A percentile compares a stretch with the other conserved stretches of the same genome.
phyloP scores from a whole-genome alignment of 1,140 invertebrate genomes.

The Drosophila subpulchrella region DNA sequence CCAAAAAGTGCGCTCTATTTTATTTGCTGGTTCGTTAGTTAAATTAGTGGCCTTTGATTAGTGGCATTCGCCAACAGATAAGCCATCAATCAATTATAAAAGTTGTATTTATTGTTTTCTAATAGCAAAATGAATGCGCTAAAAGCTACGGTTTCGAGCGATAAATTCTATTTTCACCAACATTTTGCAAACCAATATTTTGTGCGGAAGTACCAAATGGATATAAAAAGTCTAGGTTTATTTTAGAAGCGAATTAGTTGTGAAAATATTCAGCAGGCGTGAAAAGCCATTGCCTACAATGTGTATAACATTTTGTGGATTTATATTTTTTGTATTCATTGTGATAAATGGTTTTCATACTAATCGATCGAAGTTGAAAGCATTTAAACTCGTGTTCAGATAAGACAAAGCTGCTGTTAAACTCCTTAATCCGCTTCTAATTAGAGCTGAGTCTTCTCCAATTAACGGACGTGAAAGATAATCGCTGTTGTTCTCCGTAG shows the following conservation, averaged over 20 bases:
- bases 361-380: conserved; percentile 4
- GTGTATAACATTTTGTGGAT: not conserved
- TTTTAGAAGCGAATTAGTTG: no score
- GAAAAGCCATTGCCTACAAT: no score
- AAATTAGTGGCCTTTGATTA: conserved; percentile 56
- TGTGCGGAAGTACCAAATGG: no score
- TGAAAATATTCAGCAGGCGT: no score
- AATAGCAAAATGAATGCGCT: conserved; percentile 23
- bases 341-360: not conserved
- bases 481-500: not conserved
- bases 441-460: conserved; percentile 50
- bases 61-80: conserved; percentile 25
- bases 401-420: not conserved
- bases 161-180: not conserved
- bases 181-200: conserved; percentile 16
- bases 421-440: conserved; percentile 57
- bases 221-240: no score
- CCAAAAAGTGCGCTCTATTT: conserved; percentile 17
- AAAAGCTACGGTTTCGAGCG: conserved; percentile 1
- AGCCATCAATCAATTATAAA: conserved; percentile 41
- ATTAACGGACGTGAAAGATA: conserved; percentile 51
- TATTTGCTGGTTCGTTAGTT: conserved; percentile 40
- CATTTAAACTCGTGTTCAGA: not conserved
- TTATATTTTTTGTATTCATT: not conserved
- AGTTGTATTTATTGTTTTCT: conserved; percentile 18